Evolutionary conservation across 2,888 invertebrate species (phyloP), one percentile per base, ranked within the genome.

Genomic region (Dasysyrphus tricinctus): DNA sequence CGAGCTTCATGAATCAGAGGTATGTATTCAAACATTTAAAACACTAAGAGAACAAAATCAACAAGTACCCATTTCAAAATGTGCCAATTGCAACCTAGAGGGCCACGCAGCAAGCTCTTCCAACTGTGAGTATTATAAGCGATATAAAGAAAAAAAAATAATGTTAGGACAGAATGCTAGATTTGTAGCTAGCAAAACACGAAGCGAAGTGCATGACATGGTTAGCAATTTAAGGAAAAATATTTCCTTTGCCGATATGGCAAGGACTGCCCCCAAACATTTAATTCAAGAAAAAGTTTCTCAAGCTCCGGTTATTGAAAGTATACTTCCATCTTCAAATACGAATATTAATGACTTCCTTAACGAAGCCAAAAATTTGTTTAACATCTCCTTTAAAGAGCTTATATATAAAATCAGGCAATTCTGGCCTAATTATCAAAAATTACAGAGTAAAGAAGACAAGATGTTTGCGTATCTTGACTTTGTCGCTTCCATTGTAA

Each of bases 371-470:
- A 56, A 24, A 12, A 32, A 42, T n/a, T 16, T 57, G 5, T 56
- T 57, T 29, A 57, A 72, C 12, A 29, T 72, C 5, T 42, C 42
- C 3, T 57, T 56, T 44, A 12, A 44, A 44, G 44, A 72, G 0
- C 44, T 72, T 8, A n/a, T 57, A 11, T n/a, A 29, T n/a, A 72
- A 56, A 47, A 57, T 57, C 16, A 56, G 59, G 12, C 59, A 72
- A 49, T 72, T 72, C 37, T 72, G 72, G 72, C 57, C 57, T 3
- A 72, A 7, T 16, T 47, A 72, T 29, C 57, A 73, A 54, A n/a
- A 51, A 37, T 34, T 49, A 49, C 57, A 59, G 12, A 7, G 24
- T 42, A 42, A 42, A 24, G 61, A 61, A 42, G 42, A 61, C 37
- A 61, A 61, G 42, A 39, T 61, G 61, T 61, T 61, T 11, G 39